Percentiles rank a stretch among this genome's conserved stretches.
Conservation (phyloP, 1,140 invertebrate species). For the Armadillidium nasatum region DNA sequence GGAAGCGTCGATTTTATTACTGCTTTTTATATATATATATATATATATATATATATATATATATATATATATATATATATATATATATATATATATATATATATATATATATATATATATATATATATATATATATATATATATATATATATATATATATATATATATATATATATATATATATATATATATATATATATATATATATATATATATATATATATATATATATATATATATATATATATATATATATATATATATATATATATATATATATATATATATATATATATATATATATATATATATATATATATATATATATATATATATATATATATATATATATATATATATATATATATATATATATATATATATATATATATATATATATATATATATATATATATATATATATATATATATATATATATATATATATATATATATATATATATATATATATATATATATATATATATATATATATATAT, state of each 20-base stretch:
- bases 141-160: slow-evolving; percentile 15
- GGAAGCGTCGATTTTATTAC: too few relatives aligned
- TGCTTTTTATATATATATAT: not conserved
- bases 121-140: not conserved
- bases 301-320: slow-evolving; percentile 11
- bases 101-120: slow-evolving; percentile 8
- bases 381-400: slow-evolving; percentile 15
- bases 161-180: slow-evolving; percentile 9
- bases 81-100: slow-evolving; percentile 15
- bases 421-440: not conserved
- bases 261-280: slow-evolving; percentile 7
- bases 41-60: slow-evolving; percentile 15
- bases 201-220: slow-evolving; percentile 9
- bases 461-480: not conserved
- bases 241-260: slow-evolving; percentile 12
- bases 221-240: slow-evolving; percentile 11
- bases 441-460: not conserved
- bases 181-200: slow-evolving; percentile 15
- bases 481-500: not conserved
- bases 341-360: slow-evolving; percentile 15
- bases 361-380: not conserved
- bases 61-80: slow-evolving; percentile 15
- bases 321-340: slow-evolving; percentile 15
- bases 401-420: slow-evolving; percentile 3
- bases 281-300: slow-evolving; percentile 13